Evolutionary conservation across 2,113 vertebrate species (phyloP).

Genomic region (Silurus asotus): DNA sequence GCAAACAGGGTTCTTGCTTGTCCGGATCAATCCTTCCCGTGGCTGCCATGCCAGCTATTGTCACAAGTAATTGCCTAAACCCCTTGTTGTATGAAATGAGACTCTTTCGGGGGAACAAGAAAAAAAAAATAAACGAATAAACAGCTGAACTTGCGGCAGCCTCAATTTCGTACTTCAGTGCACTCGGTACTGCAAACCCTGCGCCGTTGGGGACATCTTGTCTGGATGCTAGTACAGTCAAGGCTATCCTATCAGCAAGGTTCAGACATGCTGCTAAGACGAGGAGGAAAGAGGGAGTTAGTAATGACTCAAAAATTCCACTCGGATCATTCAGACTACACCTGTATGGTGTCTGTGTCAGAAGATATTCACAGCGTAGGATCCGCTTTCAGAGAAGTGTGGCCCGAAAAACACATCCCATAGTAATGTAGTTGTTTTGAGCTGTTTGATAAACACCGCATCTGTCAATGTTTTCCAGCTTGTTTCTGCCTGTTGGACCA

Average conservation of each 20-base stretch:
- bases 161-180: conserved; percentile 55
- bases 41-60: conserved; percentile 53
- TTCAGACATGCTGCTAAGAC: neutral
- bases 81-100: conserved; percentile 52
- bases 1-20: conserved; percentile 50
- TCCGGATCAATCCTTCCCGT: conserved; percentile 51
- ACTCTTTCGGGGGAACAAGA: conserved; percentile 38
- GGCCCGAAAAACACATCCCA: neutral
- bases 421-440: neutral
- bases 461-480: neutral
- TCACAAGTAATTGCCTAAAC: conserved; percentile 54
- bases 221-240: conserved; percentile 11
- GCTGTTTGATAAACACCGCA: neutral
- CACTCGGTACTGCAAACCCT: conserved; percentile 30
- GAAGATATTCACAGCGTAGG: neutral
- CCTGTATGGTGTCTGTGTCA: neutral
- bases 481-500: conserved; percentile 1
- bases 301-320: neutral
- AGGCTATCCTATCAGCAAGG: neutral
- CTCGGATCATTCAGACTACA: neutral
- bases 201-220: conserved; percentile 27
- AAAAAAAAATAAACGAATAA: conserved; percentile 27
- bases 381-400: neutral
- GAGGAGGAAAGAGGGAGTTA: neutral
- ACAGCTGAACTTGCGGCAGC: conserved; percentile 48